A percentile compares a stretch with the other conserved stretches of the same genome.
Conservation (phyloP, 2,888 invertebrate species). For the Nephrotoma guestfalica region DNA sequence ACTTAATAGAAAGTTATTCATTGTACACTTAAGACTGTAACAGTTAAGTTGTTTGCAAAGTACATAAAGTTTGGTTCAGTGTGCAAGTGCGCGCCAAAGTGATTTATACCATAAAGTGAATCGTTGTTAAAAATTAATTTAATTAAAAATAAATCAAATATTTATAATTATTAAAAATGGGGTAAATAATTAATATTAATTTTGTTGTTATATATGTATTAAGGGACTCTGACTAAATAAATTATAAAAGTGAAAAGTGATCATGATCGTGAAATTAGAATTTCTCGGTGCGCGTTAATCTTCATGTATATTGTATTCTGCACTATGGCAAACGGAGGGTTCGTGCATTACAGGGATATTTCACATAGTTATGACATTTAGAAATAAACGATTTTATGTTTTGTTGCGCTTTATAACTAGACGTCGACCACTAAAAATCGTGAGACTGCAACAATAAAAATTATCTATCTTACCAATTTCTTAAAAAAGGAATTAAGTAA, state of each 20-base stretch:
- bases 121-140: neutral
- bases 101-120: neutral
- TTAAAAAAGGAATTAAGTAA: neutral
- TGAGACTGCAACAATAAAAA: neutral
- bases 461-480: neutral
- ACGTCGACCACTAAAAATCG: neutral
- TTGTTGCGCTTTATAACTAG: neutral
- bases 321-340: too few species aligned
- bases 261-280: neutral
- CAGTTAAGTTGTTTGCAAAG: neutral
- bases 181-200: neutral
- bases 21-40: neutral
- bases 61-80: neutral
- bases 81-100: neutral
- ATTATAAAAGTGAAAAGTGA: neutral
- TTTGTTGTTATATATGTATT: neutral
- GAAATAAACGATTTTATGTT: neutral
- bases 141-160: neutral
- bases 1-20: conserved; percentile 1
- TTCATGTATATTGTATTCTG: too few species aligned
- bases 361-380: neutral
- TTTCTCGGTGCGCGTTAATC: neutral
- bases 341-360: neutral
- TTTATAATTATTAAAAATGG: neutral
- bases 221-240: neutral